Conservation (phyloP, 2,797 vertebrate species). For the Petrocephalus schoutedeni region DNA sequence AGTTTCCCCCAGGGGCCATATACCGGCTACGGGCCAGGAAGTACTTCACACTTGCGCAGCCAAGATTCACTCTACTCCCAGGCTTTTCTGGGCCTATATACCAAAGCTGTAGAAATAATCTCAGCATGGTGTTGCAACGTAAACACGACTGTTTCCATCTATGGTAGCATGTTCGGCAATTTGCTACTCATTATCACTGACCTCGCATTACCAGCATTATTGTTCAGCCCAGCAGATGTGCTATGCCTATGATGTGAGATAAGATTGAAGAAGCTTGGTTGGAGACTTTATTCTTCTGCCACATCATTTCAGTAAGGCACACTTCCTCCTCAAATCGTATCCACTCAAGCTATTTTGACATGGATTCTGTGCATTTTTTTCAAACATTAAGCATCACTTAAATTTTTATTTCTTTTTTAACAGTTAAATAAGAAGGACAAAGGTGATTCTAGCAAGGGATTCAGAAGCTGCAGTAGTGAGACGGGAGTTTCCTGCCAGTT, state of each 20-base stretch:
- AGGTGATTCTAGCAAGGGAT: not conserved
- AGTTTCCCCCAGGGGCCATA: conserved; percentile 49
- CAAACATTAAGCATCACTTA: not conserved
- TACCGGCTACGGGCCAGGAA: conserved; percentile 32
- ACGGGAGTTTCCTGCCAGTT: not conserved
- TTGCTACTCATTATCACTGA: not conserved
- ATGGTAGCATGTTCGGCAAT: conserved; percentile 1
- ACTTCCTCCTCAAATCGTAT: not conserved
- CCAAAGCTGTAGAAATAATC: conserved; percentile 4
- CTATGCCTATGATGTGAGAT: not conserved
- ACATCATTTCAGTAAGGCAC: not conserved
- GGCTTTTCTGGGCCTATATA: conserved; percentile 17
- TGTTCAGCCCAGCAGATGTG: not conserved
- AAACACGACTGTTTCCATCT: not conserved
- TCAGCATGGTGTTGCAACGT: not conserved
- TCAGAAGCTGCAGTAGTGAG: not conserved
- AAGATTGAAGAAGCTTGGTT: not conserved
- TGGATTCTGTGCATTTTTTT: not conserved
- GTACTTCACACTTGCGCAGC: not conserved
- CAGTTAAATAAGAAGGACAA: not conserved
- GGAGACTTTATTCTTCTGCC: not conserved
- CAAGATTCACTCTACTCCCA: conserved; percentile 21
- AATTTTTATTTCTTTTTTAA: not conserved
- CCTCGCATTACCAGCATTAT: not conserved
- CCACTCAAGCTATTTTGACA: not conserved